Conservation (phyloP, 2,113 vertebrate species). For the Marcusenius ussheri region DNA sequence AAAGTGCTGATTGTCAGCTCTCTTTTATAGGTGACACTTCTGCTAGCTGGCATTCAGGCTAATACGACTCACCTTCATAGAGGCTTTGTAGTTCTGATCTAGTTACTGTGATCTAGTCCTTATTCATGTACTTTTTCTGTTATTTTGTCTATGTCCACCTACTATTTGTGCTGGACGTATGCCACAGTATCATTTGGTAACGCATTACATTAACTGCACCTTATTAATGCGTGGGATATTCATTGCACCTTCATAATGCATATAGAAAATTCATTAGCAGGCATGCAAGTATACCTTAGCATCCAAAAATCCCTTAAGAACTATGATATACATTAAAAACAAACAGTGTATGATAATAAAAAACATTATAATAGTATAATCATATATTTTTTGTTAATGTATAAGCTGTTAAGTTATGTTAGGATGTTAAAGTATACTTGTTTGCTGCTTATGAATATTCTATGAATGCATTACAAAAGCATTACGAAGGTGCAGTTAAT, state of each 20-base stretch:
- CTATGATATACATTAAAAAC: background rate
- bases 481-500: background rate
- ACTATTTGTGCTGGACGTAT: background rate
- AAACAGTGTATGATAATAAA: background rate
- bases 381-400: background rate
- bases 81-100: background rate
- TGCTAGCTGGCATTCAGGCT: background rate
- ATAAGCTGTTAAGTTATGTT: background rate
- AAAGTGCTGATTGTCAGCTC: background rate
- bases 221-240: background rate
- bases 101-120: background rate
- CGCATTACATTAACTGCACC: background rate
- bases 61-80: background rate
- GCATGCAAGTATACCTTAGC: background rate
- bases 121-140: background rate
- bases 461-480: background rate
- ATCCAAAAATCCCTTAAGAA: background rate
- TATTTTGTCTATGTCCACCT: background rate
- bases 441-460: background rate
- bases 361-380: background rate
- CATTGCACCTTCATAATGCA: background rate
- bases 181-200: background rate
- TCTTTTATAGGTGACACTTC: background rate
- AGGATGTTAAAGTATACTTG: background rate
- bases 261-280: background rate